phyloP scores from a whole-genome alignment of 2,797 vertebrate species.

The Florisuga fusca region DNA sequence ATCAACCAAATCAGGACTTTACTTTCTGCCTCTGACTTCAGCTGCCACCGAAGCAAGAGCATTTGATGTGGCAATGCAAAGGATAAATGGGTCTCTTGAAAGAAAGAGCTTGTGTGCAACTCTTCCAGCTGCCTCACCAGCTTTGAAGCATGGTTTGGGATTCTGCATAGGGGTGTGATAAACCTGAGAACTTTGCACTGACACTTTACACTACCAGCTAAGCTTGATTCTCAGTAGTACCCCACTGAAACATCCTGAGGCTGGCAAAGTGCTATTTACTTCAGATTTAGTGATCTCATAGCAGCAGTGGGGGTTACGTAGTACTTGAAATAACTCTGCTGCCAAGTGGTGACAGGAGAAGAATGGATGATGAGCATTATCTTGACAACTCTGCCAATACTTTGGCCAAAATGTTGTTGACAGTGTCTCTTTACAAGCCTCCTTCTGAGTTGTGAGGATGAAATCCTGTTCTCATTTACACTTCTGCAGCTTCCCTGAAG shows the following conservation, averaged over 20 bases:
- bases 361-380: neutral
- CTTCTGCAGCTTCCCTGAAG: neutral
- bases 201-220: rapidly evolving
- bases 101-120: neutral
- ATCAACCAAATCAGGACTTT: neutral
- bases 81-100: neutral
- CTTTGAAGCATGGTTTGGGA: neutral
- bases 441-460: neutral
- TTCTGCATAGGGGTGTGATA: neutral
- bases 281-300: neutral
- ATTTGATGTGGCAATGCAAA: neutral
- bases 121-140: neutral
- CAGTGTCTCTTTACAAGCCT: neutral
- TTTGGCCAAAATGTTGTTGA: neutral
- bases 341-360: neutral
- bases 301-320: neutral
- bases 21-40: neutral
- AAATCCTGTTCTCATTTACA: slow-evolving; percentile 8
- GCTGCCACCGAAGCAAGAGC: rapidly evolving
- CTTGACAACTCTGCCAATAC: slow-evolving; percentile 37
- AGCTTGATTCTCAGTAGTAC: neutral
- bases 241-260: rapidly evolving
- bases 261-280: neutral
- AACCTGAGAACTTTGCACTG: neutral
- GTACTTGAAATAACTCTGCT: neutral